Evolutionary conservation across 2,113 vertebrate species (phyloP), one percentile per base, ranked within the genome.

Genomic region (Nerophis ophidion): DNA sequence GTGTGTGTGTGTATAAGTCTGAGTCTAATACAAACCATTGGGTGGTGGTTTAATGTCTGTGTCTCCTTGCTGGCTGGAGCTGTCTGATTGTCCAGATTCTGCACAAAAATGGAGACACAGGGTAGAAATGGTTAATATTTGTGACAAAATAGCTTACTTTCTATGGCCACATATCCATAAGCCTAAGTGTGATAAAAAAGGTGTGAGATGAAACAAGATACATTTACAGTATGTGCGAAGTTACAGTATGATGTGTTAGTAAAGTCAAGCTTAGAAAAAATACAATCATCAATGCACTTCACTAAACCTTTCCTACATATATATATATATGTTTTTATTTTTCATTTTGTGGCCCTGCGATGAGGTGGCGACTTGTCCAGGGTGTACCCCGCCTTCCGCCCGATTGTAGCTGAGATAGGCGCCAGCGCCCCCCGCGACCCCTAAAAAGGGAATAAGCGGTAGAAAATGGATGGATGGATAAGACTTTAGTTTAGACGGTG

Each of bases 11-110:
- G 56, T 65, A 48, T 67, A 57, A 65, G 60, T 36, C 53, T 57
- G 68, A 4, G 53, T 74, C 34, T 55, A 26, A 46, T 54, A 81
- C 91, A 77, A 85, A 97, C 95, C 95, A 65, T 97, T 97, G 82
- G 95, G 94, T 75, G 93, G 93, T 78, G 94, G 95, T 88, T 96
- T 97, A 89, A 97, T 94, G 89, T 97, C 95, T 81, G 92, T 91
- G 77, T 97, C 95, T 85, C 93, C 93, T 84, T 95, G 94, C 88
- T 95, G 95, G 90, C 93, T 96, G 80, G 94, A 93, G 85, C 90
- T 95, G 73, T 97, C 95, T 85, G 94, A 96, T 92, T 96, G 94
- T 92, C 93, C 93, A 45, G 95, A 94, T 90, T 97, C 95, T 97
- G 86, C 48, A 76, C 16, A 75, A 58, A 74, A 65, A 80, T 33